Conservation (phyloP, 2,113 vertebrate genomes). For the Piliocolobus tephrosceles region DNA sequence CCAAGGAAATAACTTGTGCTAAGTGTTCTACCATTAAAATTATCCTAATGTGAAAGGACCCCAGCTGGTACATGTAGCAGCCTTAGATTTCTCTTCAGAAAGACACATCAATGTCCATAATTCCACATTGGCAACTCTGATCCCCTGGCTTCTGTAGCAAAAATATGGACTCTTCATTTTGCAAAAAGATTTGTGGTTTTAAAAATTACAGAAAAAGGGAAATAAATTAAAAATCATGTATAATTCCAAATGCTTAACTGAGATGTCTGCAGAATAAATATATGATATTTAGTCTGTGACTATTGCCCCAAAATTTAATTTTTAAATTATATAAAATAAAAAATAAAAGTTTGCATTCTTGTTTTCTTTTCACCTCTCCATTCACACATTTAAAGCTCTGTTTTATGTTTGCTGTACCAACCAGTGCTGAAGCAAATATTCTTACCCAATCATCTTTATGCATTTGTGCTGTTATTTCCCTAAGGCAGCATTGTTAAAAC, state of each 20-base stretch:
- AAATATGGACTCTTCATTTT: not conserved
- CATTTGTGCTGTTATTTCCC: not conserved
- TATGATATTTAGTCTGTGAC: not conserved
- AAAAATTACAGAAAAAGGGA: not conserved
- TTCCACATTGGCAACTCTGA: not conserved
- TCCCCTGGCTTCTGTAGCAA: not conserved
- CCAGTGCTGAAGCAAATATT: not conserved
- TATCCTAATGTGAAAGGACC: not conserved
- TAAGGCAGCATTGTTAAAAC: conserved; percentile 12
- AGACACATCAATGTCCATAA: not conserved
- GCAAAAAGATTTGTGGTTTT: not conserved
- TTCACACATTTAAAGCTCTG: not conserved
- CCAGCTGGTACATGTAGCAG: not conserved
- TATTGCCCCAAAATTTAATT: not conserved
- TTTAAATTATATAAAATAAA: not conserved
- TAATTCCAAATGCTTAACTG: not conserved
- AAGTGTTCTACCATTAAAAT: not conserved
- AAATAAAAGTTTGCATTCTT: not conserved
- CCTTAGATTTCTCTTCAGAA: not conserved
- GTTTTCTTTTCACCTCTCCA: not conserved
- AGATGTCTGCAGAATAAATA: not conserved
- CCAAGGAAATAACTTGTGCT: not conserved
- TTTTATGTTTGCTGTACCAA: not conserved
- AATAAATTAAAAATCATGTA: not conserved
- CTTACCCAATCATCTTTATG: not conserved